Percentiles rank a stretch among this genome's conserved stretches.
Conservation (phyloP, 1,140 invertebrate genomes). For the Apocrypta bakeri region DNA sequence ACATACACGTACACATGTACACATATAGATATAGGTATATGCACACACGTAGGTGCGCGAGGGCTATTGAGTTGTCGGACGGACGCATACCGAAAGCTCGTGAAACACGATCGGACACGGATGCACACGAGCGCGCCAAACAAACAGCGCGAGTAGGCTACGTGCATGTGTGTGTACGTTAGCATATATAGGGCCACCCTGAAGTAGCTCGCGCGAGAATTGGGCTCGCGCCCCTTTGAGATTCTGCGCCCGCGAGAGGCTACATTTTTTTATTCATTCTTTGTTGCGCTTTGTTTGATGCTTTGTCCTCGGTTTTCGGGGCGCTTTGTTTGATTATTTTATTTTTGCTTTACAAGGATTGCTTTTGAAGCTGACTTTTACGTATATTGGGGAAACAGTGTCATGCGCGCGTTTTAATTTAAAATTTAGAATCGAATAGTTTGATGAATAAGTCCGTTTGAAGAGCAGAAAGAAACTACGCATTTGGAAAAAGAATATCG, state of each 20-base stretch:
- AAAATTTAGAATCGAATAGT: too few relatives aligned
- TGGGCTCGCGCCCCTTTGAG: constrained; percentile 1
- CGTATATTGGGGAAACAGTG: too few relatives aligned
- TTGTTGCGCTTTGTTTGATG: neutral
- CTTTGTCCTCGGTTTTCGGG: neutral
- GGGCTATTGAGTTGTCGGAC: constrained; percentile 66
- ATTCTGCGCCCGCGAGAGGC: neutral
- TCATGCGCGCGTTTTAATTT: too few relatives aligned
- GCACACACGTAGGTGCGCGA: neutral
- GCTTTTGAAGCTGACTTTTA: neutral
- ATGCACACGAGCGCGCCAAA: constrained; percentile 56
- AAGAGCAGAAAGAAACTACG: too few relatives aligned
- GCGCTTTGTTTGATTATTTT: constrained; percentile 3
- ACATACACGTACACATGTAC: neutral
- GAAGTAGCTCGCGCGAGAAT: neutral
- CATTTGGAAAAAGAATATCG: too few relatives aligned
- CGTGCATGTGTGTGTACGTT: neutral
- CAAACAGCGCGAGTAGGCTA: constrained; percentile 45
- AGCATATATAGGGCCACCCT: neutral
- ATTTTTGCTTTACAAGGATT: neutral
- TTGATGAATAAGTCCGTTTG: too few relatives aligned
- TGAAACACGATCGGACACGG: constrained; percentile 67
- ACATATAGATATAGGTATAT: too few relatives aligned
- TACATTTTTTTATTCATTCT: neutral
- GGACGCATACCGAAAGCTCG: constrained; percentile 62